phyloP scores from a whole-genome alignment of 2,888 invertebrate genomes.

The Lasiommata megera region DNA sequence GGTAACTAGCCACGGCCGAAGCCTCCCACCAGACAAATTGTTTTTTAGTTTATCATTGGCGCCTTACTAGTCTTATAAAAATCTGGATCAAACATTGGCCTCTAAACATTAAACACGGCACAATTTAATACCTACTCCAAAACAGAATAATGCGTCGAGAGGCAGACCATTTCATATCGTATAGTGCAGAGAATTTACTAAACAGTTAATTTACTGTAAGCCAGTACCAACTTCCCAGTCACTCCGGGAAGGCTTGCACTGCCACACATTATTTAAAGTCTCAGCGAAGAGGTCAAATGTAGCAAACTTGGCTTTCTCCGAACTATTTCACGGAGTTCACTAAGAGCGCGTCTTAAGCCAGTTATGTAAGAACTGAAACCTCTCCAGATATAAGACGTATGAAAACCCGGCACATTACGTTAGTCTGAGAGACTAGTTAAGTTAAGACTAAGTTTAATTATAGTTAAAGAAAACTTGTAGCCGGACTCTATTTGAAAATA shows the following conservation, averaged over 20 bases:
- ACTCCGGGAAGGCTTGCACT: slow-evolving; percentile 2
- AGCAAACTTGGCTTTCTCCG: slow-evolving; percentile 10
- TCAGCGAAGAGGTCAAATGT: slow-evolving; percentile 16
- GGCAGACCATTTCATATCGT: slow-evolving; percentile 8
- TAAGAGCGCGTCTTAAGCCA: slow-evolving; percentile 5
- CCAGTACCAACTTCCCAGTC: slow-evolving; percentile 8
- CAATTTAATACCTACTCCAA: background rate
- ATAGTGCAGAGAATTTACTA: slow-evolving; percentile 3
- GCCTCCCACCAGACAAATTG: too few relatives aligned
- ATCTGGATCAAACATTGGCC: background rate
- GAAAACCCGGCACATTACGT: too few relatives aligned
- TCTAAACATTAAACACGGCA: background rate
- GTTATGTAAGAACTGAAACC: slow-evolving; percentile 4
- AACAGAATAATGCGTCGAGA: background rate
- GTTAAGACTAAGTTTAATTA: too few relatives aligned
- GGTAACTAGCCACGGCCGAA: background rate
- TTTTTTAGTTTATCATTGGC: background rate
- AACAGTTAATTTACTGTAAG: slow-evolving; percentile 14
- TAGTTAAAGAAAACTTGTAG: too few relatives aligned
- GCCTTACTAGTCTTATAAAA: background rate
- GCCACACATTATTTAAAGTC: slow-evolving; percentile 15
- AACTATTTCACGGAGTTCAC: slow-evolving; percentile 8
- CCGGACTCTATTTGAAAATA: too few relatives aligned
- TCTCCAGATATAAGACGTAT: background rate
- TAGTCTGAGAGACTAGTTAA: too few relatives aligned